These are phyloP conservation scores for Galago senegalensis DNA, from an alignment of 2,797 vertebrate species.

Conservation along the genomic window DNA sequence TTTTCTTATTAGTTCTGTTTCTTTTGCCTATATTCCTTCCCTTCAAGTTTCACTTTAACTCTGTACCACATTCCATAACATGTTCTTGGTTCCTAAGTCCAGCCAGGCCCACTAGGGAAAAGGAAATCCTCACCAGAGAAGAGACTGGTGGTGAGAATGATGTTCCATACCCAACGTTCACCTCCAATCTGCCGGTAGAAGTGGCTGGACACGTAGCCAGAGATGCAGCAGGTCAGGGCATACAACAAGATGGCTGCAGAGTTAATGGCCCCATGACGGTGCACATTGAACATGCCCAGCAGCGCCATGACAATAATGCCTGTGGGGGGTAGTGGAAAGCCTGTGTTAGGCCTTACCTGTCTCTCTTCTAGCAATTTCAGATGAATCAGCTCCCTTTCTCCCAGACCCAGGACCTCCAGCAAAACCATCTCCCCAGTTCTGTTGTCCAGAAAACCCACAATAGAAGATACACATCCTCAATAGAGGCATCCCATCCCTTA, in stretches of 20 bases:
- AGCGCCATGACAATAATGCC: constrained; percentile 96
- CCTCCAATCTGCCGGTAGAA: constrained; percentile 97
- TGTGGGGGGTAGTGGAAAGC: constrained; percentile 79
- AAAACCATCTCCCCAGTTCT: constrained; percentile 45
- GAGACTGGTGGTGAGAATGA: constrained; percentile 95
- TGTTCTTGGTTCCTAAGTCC: constrained; percentile 3
- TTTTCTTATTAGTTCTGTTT: constrained; percentile 1
- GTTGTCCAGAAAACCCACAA: constrained; percentile 40
- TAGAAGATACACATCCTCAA: not conserved
- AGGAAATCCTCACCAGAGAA: constrained; percentile 93
- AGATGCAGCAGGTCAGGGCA: constrained; percentile 96
- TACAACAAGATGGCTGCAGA: constrained; percentile 95
- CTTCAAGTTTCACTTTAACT: constrained; percentile 6
- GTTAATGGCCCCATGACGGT: constrained; percentile 96
- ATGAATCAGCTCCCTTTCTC: constrained; percentile 34
- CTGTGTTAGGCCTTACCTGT: constrained; percentile 55
- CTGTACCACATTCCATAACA: not conserved
- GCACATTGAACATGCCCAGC: constrained; percentile 96
- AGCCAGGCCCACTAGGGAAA: constrained; percentile 42
- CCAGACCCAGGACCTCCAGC: constrained; percentile 37
- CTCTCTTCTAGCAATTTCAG: constrained; percentile 11
- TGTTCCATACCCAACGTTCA: constrained; percentile 97
- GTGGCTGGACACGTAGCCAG: constrained; percentile 95
- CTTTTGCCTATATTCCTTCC: constrained; percentile 18
- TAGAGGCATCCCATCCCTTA: constrained; percentile 20